Evolutionary conservation across 2,888 invertebrate species (phyloP).

Genomic region (Pomacea canaliculata): DNA sequence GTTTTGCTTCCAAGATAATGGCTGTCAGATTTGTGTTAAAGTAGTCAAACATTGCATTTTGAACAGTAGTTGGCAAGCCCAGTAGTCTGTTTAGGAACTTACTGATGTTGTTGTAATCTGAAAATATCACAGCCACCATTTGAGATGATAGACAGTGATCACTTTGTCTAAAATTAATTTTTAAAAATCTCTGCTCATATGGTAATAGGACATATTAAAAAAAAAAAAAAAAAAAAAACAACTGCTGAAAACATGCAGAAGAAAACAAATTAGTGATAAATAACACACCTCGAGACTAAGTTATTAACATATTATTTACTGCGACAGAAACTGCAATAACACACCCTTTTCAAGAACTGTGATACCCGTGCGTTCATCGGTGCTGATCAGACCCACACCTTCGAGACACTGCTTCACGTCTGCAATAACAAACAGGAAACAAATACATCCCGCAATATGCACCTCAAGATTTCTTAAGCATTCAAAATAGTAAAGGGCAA

Average conservation of each 20-base stretch:
- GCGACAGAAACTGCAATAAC: neutral
- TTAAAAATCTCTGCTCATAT: no score
- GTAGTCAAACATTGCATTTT: constrained; percentile 96
- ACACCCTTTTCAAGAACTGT: constrained; percentile 66
- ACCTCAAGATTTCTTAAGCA: no score
- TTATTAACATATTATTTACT: no score
- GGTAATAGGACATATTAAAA: no score
- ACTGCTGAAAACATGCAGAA: no score
- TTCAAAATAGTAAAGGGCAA: no score
- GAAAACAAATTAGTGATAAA: no score
- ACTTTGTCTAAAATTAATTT: no score
- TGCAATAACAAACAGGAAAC: constrained; percentile 44
- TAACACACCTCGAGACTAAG: no score
- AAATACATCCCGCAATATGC: no score
- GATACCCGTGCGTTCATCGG: constrained; percentile 78
- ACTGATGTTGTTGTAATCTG: constrained; percentile 94
- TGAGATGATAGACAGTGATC: no score
- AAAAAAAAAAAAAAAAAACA: no score
- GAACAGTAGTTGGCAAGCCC: constrained; percentile 96
- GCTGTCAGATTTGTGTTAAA: constrained; percentile 95
- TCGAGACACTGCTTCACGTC: constrained; percentile 94
- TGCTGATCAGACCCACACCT: constrained; percentile 93
- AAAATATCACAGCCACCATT: neutral
- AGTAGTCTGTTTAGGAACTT: constrained; percentile 97
- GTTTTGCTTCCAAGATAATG: constrained; percentile 92